Base-by-base conservation (phyloP, 2,888 invertebrate species). In the Apomyelois bistriatella region DNA sequence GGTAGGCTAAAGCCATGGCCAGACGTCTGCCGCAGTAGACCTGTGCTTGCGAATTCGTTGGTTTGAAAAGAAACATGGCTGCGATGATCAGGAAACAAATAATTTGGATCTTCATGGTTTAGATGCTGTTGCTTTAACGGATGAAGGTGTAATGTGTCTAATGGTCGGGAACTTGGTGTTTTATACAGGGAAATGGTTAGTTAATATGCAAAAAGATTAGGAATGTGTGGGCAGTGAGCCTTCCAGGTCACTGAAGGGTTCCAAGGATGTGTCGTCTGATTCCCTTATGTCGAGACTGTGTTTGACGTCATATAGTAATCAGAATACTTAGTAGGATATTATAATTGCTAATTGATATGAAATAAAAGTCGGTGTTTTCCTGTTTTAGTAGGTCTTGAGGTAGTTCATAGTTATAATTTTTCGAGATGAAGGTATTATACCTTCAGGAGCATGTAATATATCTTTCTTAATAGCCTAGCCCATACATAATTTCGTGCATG, bases 141-240 rank as follows among this genome's bases (percentile, higher is more conserved):
- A 36, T 36, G 12, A 42, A 28, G 12, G 17, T 22, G 22, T 22
- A 52, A 52, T 52, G 42, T 43, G 28, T 17, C n/a, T 12, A 36
- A 3, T 22, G 16, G 3, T 9, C 15, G 10, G 12, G 36, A 12
- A 13, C 13, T 5, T 22, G 22, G 17, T 35, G 22, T 52, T 52
- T 52, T 52, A 52, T 52, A 52, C 52, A 43, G 10, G 8, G 12
- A 10, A 52, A 28, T 37, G 12, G 43, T 13, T 43, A 13, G 43
- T 52, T 43, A 52, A 52, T 52, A 52, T 52, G 35, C 53, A 48
- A 28, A 38, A 38, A 30, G 40, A 30, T 41, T 28, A 15, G 10
- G 16, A n/a, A 16, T 40, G 49, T 12, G 48, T 48, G 41, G 48
- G 49, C 22, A 32, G 48, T 15, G 6, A 1, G 28, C 15, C 28